Conservation (phyloP, 2,888 invertebrate genomes). For the Cephus spinipes region DNA sequence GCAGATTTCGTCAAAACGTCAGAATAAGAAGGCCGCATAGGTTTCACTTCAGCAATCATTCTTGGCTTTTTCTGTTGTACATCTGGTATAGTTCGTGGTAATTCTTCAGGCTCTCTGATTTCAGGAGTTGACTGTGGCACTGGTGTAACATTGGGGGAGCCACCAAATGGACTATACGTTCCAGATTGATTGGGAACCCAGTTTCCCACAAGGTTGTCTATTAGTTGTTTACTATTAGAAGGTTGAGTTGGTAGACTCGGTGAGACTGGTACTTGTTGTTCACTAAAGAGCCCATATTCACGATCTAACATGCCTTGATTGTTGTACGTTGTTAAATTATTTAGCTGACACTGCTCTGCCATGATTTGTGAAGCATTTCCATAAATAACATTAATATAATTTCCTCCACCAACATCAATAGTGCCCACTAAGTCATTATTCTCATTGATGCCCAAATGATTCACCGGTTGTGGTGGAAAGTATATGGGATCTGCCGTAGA, state of each 20-base stretch:
- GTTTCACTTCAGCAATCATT: conserved; percentile 87
- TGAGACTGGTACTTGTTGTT: conserved; percentile 47
- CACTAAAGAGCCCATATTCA: conserved; percentile 63
- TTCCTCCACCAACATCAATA: conserved; percentile 65
- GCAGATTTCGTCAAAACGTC: conserved; percentile 82
- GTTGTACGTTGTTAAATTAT: conserved; percentile 49
- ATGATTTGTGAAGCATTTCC: conserved; percentile 60
- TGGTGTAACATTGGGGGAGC: conserved; percentile 58
- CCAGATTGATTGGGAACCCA: conserved; percentile 80
- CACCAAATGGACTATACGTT: conserved; percentile 81
- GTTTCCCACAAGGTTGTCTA: conserved; percentile 80
- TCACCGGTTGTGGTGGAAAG: conserved; percentile 57
- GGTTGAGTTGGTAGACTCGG: conserved; percentile 45
- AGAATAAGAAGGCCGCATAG: conserved; percentile 88
- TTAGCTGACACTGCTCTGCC: conserved; percentile 57
- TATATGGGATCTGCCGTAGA: conserved; percentile 52
- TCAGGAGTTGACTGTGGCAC: conserved; percentile 47
- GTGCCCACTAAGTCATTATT: conserved; percentile 62
- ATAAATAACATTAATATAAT: conserved; percentile 65
- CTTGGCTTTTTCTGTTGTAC: conserved; percentile 71
- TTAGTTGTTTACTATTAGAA: conserved; percentile 68
- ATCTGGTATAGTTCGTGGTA: conserved; percentile 40
- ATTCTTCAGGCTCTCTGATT: conserved; percentile 47
- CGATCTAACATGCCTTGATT: conserved; percentile 50
- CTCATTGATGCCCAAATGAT: conserved; percentile 60